Percentiles rank a stretch among this genome's conserved stretches.
Evolutionary conservation across 2,797 vertebrate species (phyloP).

Genomic region (Cynodonichthys magdalenae): DNA sequence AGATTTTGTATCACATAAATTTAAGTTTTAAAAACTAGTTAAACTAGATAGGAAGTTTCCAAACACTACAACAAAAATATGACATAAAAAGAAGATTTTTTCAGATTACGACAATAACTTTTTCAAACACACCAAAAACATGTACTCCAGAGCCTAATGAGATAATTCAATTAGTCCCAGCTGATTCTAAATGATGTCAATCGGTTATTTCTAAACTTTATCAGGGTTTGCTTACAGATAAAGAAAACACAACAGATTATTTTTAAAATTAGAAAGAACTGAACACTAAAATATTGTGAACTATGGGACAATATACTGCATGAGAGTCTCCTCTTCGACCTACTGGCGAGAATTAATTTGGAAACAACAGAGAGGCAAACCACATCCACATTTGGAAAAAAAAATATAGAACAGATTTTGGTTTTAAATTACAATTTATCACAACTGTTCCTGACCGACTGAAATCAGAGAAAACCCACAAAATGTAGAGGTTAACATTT

Average conservation of each 20-base stretch:
- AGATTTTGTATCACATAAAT: background rate
- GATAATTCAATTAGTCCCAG: too few species aligned
- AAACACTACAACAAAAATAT: background rate
- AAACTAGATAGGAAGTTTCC: background rate
- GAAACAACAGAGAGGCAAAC: background rate
- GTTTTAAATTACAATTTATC: background rate
- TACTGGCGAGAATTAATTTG: background rate
- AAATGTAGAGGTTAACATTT: too few species aligned
- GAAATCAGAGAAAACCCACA: too few species aligned
- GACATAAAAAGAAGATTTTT: slow-evolving; percentile 22
- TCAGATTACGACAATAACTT: slow-evolving; percentile 4
- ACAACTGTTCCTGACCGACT: background rate
- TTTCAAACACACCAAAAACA: slow-evolving; percentile 19
- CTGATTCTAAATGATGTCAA: too few species aligned
- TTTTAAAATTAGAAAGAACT: too few species aligned
- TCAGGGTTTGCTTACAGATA: too few species aligned
- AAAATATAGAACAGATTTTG: background rate
- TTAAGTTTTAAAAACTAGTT: background rate
- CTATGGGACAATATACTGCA: background rate
- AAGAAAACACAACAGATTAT: too few species aligned
- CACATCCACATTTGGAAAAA: background rate
- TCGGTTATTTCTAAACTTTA: too few species aligned
- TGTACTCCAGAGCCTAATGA: too few species aligned
- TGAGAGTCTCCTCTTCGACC: background rate
- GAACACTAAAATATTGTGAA: too few species aligned